Evolutionary conservation across 35 echinoderm and acorn worm species (phyloP), one percentile per base, ranked within the genome.

Genomic region (Stichopus chloronotus): DNA sequence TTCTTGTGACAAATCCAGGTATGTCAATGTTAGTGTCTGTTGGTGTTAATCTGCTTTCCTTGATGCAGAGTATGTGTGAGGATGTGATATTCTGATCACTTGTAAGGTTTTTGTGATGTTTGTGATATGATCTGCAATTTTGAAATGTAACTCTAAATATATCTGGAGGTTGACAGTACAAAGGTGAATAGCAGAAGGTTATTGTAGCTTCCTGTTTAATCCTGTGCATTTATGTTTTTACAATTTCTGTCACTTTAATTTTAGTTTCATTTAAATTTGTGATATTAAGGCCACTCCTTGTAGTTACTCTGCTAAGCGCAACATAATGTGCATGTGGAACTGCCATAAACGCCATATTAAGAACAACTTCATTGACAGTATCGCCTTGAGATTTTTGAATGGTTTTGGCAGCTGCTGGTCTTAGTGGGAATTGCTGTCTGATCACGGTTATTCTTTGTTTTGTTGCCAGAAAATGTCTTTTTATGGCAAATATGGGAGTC

Each of bases 381-480:
- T 94, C 83, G 1, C 92, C 85, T 89, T 94, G 85, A 53, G 83
- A 53, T 80, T 94, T 94, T 61, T 88, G 92, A 10, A 94, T 94
- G 7, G 84, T 94, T 89, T 87, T 94, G 63, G 92, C 92, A 79
- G 84, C 5, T 21, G 92, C 24, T 21, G 65, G 92, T 4, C 92
- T 53, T 17, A 88, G 65, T 89, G 92, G 92, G 63, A 94, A 90
- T 63, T 90, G 93, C 3, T 63, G 11, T 61, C 86, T 21, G 3
- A 71, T 88, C 4, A 16, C 58, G 4, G n/a, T 0, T 19, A 61
- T 10, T 63, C 24, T 63, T 25, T 20, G 55, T 87, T 56, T 59
- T 56, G 21, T 25, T 65, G 59, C 86, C 11, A 84, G 81, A 54
- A 84, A 84, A 56, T 10, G 54, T 84, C 52, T 84, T 55, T 55